Evolutionary conservation across 2,888 invertebrate species (phyloP).

Genomic region (Heliconius erato): DNA sequence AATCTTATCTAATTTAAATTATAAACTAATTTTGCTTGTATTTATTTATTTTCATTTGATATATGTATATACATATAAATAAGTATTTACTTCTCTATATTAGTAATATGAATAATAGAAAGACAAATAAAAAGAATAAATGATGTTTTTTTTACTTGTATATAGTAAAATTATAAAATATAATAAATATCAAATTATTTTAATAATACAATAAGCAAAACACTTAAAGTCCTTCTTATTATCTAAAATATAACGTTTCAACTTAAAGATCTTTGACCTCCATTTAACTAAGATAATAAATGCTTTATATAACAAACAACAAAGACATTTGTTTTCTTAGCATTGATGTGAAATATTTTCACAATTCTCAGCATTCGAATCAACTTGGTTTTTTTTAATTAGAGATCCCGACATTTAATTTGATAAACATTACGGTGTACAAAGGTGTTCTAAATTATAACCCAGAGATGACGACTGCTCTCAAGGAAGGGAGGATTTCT

Average conservation of each 20-base stretch:
- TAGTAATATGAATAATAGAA: no score
- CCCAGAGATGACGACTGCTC: slow-evolving; percentile 52
- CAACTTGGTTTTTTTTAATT: slow-evolving; percentile 52
- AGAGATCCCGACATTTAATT: slow-evolving; percentile 52
- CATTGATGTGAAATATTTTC: slow-evolving; percentile 24
- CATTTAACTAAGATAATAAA: slow-evolving; percentile 5
- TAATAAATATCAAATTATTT: no score
- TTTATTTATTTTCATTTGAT: no score
- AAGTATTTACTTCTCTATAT: no score
- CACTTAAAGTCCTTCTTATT: neutral
- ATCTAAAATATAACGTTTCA: neutral
- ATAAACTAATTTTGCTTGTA: no score
- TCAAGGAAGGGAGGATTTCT: slow-evolving; percentile 56
- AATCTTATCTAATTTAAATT: no score
- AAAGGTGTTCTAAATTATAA: slow-evolving; percentile 52
- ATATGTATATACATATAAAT: no score
- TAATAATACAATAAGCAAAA: no score
- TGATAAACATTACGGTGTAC: slow-evolving; percentile 53
- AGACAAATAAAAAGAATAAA: no score
- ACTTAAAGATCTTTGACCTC: slow-evolving; percentile 4
- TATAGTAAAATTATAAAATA: no score
- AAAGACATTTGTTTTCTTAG: neutral
- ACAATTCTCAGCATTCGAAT: slow-evolving; percentile 28
- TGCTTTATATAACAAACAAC: slow-evolving; percentile 22
- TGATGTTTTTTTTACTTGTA: no score